Evolutionary conservation across 2,888 invertebrate species (phyloP), one percentile per base, ranked within the genome.

Genomic region (Crossocerus cetratus): DNA sequence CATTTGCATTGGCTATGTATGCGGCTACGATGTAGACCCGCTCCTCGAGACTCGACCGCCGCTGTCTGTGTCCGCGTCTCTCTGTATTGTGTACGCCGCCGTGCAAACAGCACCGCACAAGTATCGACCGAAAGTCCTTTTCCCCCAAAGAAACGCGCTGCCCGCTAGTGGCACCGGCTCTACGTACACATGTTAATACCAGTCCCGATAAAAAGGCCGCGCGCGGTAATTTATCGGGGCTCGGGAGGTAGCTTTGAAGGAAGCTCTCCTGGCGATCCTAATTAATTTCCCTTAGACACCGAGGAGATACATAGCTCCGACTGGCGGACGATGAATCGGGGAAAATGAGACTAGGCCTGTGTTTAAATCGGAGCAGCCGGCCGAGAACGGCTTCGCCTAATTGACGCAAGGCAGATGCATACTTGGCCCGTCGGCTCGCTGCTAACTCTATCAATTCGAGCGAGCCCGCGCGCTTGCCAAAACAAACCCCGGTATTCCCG

Each of bases 361-460:
- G 82, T 86, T 86, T 85, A 81, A 78, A 78, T 83, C 81, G 72
- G 75, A 61, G 66, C 76, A 73, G 76, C 68, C 70, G 70, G 55
- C 75, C 69, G 16, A 72, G 74, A 79, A 81, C 65, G 78, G 82
- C 32, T 32, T 83, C 73, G 77, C 76, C 77, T 85, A 85, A 87
- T 87, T 87, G 87, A 87, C 83, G 80, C 84, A 86, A 85, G 82
- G 77, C 87, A 87, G 87, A 86, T 73, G 81, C 83, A 77, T 82
- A 84, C 83, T 80, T 83, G 80, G 82, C 80, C 80, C 82, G 82
- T 79, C 77, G 77, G 79, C 49, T 14, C 76, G 80, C 73, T 81
- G 76, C 75, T 81, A 78, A 83, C 81, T 83, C 79, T 83, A 86
- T 87, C 86, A 85, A 86, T 85, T 85, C 85, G 81, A 83, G 81